phyloP scores from a whole-genome alignment of 2,888 invertebrate species.

The Watsonalla cultraria region DNA sequence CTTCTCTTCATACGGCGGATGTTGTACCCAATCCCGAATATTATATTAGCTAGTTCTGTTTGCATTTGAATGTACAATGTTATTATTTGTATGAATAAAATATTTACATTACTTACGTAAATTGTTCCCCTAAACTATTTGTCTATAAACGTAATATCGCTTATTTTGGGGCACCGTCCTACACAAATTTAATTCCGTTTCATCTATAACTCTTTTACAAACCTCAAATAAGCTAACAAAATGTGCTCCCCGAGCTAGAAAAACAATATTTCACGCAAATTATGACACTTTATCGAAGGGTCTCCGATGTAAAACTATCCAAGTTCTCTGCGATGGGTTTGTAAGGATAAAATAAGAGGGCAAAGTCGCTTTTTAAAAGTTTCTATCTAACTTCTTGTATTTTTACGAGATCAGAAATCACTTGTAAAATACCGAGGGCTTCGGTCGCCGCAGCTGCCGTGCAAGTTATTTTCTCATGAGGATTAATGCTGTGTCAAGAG shows the following conservation, averaged over 20 bases:
- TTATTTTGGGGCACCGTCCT: no score
- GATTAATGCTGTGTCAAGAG: constrained; percentile 29
- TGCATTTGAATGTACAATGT: constrained; percentile 8
- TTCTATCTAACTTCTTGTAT: constrained; percentile 50
- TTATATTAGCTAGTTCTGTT: constrained; percentile 31
- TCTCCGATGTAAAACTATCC: constrained; percentile 65
- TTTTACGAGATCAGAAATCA: constrained; percentile 59
- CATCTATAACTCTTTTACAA: constrained; percentile 42
- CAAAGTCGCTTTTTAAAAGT: constrained; percentile 57
- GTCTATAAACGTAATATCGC: no score
- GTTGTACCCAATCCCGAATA: constrained; percentile 39
- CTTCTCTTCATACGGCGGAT: constrained; percentile 48
- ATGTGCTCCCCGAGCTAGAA: constrained; percentile 46
- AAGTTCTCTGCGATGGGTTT: constrained; percentile 56
- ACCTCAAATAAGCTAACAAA: constrained; percentile 53
- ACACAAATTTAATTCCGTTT: no score
- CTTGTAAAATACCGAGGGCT: constrained; percentile 58
- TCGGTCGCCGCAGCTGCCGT: constrained; percentile 39
- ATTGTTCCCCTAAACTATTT: no score
- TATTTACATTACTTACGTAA: no score
- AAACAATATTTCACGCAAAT: constrained; percentile 67
- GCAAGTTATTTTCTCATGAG: constrained; percentile 47
- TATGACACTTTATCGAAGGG: constrained; percentile 70
- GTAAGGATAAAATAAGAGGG: constrained; percentile 58
- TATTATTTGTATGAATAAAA: no score